phyloP scores from a whole-genome alignment of 2,797 vertebrate species.

The Crossoptilon crossoptilon region DNA sequence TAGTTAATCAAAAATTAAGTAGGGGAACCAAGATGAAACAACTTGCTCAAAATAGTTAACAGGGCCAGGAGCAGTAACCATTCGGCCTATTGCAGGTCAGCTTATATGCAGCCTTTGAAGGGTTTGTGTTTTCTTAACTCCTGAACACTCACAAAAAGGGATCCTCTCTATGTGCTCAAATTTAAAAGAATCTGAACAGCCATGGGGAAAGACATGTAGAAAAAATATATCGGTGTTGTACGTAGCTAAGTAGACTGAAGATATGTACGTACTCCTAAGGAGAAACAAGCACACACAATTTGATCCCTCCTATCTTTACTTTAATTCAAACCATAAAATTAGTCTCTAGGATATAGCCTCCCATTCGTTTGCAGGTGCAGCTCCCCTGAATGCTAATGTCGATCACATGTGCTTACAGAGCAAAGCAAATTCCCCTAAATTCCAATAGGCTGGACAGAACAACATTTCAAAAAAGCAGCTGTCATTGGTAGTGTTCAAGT shows the following conservation, averaged over 20 bases:
- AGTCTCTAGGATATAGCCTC: conserved; percentile 12
- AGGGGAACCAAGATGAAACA: neutral
- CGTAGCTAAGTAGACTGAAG: neutral
- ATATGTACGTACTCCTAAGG: neutral
- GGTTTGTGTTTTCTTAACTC: neutral
- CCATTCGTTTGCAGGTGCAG: conserved; percentile 27
- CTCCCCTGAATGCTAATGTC: conserved; percentile 56
- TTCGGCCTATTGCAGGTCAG: neutral
- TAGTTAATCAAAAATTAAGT: neutral
- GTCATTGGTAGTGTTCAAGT: conserved; percentile 48
- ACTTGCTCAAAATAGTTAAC: neutral
- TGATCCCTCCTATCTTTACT: conserved; percentile 6
- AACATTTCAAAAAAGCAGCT: conserved; percentile 66
- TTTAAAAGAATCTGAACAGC: neutral
- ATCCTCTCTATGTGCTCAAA: neutral
- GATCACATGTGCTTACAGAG: conserved; percentile 50
- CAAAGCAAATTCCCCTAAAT: conserved; percentile 59
- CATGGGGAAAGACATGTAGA: neutral
- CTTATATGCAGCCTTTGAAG: neutral
- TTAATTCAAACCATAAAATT: conserved; percentile 20
- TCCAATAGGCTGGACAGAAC: conserved; percentile 58
- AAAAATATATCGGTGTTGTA: neutral
- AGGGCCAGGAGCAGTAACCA: neutral
- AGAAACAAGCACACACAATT: neutral
- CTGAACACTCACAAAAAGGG: neutral